Evolutionary conservation across 1,140 invertebrate genomes (phyloP).

Genomic region (Pentalonia nigronervosa): DNA sequence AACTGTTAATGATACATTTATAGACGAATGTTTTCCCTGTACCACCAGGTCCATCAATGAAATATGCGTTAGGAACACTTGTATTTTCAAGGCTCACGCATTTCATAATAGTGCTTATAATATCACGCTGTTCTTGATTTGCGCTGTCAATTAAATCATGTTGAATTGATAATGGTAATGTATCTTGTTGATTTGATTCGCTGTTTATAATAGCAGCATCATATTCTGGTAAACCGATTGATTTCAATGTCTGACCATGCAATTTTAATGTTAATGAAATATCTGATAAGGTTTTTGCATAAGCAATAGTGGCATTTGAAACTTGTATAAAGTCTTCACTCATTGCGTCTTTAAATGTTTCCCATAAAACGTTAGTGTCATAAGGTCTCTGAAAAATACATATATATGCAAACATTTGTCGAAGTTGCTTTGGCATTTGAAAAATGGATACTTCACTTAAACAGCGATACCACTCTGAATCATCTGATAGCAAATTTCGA

Average conservation of each 20-base stretch:
- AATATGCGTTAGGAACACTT: neutral
- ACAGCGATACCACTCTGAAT: neutral
- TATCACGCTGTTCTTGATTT: neutral
- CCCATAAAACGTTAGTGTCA: slow-evolving; percentile 3
- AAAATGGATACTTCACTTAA: neutral
- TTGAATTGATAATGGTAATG: neutral
- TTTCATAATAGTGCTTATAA: neutral
- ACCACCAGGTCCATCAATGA: neutral
- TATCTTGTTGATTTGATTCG: neutral
- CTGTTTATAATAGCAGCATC: neutral
- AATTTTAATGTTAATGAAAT: neutral
- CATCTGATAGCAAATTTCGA: neutral
- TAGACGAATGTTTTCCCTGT: neutral
- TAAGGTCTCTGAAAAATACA: slow-evolving; percentile 8
- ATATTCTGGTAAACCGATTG: too few species aligned
- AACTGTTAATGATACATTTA: neutral
- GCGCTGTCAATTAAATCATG: too few species aligned
- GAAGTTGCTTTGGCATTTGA: neutral
- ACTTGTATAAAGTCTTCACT: slow-evolving; percentile 3
- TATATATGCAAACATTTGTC: slow-evolving; percentile 42
- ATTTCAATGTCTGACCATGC: neutral
- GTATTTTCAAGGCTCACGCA: neutral
- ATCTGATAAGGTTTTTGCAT: neutral
- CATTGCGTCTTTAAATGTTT: slow-evolving; percentile 8
- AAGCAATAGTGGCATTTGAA: neutral